Evolutionary conservation across 2,797 vertebrate species (phyloP), one percentile per base, ranked within the genome.

Genomic region (Tolypeutes matacus): DNA sequence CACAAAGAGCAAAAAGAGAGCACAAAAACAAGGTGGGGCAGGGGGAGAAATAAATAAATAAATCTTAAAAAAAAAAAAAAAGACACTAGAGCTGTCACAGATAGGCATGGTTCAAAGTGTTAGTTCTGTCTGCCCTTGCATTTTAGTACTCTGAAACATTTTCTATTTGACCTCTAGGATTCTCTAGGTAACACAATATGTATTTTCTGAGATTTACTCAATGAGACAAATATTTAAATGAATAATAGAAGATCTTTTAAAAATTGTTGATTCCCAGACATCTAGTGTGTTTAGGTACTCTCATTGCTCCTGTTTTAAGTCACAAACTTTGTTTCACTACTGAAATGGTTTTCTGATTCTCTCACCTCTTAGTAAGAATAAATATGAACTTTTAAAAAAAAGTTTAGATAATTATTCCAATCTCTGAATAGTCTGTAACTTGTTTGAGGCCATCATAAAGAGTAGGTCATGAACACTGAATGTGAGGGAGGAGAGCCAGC

Each of bases 131-230:
- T 60, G 36, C 8, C 11, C 86, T 72, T 92, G 36, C n/a, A 4
- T 78, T 42, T 93, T 82, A 75, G 56, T 62, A 36, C 46, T 80
- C 36, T 14, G 65, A 58, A 72, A 58, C 29, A 42, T 76, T 49
- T 85, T 82, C 72, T 89, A 1, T 23, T 69, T 86, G 77, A 86
- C 46, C 21, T 69, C 31, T 46, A 64, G 46, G 67, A 8, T 60
- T 75, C 25, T 75, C 25, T 62, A 17, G 25, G 12, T 51, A 88
- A 65, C 51, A 46, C 39, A 93, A 2, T 56, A 49, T 91, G 10
- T 83, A n/a, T 89, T 96, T 93, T 96, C 60, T 90, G 51, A 83
- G 34, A 83, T 27, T 77, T 69, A 23, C 18, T 53, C 67, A n/a
- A 14, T 81, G 21, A 95, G 15, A 56, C 69, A 90, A 83, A 65